Conservation (phyloP, 2,113 vertebrate genomes). For the Dicentrarchus labrax region DNA sequence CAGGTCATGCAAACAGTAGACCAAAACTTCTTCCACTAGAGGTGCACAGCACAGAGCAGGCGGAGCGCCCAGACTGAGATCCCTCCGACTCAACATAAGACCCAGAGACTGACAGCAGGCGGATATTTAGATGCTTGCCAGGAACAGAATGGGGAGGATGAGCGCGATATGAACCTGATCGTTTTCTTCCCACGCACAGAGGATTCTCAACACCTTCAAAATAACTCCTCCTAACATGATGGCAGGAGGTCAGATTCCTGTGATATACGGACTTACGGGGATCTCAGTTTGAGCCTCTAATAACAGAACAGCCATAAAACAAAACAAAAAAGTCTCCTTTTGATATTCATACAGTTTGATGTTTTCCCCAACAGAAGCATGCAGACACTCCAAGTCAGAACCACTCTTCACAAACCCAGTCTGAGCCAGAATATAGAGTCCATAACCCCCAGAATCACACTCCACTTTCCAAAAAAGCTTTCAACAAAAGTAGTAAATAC, state of each 20-base stretch:
- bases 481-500: conserved; percentile 24
- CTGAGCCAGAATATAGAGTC: conserved; percentile 80
- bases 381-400: conserved; percentile 73
- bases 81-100: conserved; percentile 51
- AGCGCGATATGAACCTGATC: conserved; percentile 13
- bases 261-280: conserved; percentile 46
- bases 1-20: conserved; percentile 89
- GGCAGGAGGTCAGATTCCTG: conserved; percentile 23
- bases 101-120: conserved; percentile 22
- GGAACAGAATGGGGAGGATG: conserved; percentile 38
- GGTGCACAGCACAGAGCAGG: conserved; percentile 83
- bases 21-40: conserved; percentile 84
- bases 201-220: conserved; percentile 24
- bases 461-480: conserved; percentile 23
- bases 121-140: conserved; percentile 28
- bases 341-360: conserved; percentile 72
- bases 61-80: conserved; percentile 81
- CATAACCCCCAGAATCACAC: conserved; percentile 31
- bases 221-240: not conserved
- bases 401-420: conserved; percentile 76
- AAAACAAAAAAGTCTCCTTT: conserved; percentile 59
- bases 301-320: conserved; percentile 81
- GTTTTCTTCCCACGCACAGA: conserved; percentile 19
- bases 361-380: conserved; percentile 70
- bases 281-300: conserved; percentile 83